A percentile compares a stretch with the other conserved stretches of the same genome.
These are phyloP conservation scores for Ypsolopha sequella DNA, from an alignment of 2,888 invertebrate species.

Conservation along the genomic window DNA sequence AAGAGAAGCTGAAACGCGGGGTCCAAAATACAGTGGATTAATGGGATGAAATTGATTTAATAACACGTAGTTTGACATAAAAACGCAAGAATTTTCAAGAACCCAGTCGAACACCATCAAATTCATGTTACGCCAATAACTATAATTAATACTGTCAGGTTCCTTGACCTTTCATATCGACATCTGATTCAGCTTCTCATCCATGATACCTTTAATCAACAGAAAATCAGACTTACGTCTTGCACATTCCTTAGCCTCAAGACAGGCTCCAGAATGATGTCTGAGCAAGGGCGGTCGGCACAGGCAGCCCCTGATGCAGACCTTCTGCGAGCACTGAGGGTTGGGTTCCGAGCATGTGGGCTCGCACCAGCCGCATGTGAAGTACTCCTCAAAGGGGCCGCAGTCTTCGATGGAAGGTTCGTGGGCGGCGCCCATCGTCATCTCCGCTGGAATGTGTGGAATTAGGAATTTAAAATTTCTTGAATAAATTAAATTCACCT, in stretches of 20 bases:
- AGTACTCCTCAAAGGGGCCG: slow-evolving; percentile 37
- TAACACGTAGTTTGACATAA: too few relatives aligned
- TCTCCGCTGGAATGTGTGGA: slow-evolving; percentile 15
- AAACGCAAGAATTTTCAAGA: too few relatives aligned
- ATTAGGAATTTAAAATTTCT: background rate
- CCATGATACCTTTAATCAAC: background rate
- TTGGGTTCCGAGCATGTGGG: slow-evolving; percentile 37
- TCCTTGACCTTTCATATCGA: too few relatives aligned
- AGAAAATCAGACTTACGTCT: slow-evolving; percentile 25
- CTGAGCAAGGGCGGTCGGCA: slow-evolving; percentile 43
- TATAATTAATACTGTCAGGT: too few relatives aligned
- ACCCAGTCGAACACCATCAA: too few relatives aligned
- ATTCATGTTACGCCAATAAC: too few relatives aligned
- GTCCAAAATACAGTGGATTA: too few relatives aligned
- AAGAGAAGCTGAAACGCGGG: too few relatives aligned
- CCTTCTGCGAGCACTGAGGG: slow-evolving; percentile 26
- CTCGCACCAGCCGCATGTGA: slow-evolving; percentile 50
- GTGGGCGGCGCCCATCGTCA: slow-evolving; percentile 13
- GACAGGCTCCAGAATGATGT: slow-evolving; percentile 40
- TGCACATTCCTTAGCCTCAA: slow-evolving; percentile 27
- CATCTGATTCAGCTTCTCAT: too few relatives aligned
- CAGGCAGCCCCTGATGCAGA: slow-evolving; percentile 42
- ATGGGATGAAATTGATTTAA: too few relatives aligned
- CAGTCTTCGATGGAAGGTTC: slow-evolving; percentile 41
- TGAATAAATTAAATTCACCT: too few relatives aligned